A percentile compares a stretch with the other conserved stretches of the same genome.
phyloP scores from a whole-genome alignment of 92 coral and sea anemone species.

The Ricordea florida region DNA sequence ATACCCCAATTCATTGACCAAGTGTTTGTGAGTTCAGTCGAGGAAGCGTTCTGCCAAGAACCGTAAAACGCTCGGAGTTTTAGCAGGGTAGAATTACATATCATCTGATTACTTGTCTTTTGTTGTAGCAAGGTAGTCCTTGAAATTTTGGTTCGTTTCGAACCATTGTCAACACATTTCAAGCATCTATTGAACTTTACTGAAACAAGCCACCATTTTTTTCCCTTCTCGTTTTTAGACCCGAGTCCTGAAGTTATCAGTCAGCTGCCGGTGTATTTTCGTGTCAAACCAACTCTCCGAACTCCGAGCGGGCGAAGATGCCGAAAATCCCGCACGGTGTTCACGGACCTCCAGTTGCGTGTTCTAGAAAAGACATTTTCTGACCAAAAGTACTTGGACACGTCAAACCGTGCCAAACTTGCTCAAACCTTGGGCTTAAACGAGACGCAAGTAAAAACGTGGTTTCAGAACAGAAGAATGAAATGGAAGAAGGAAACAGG shows the following conservation, averaged over 20 bases:
- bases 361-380: constrained; percentile 94
- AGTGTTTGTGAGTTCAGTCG: neutral
- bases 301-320: constrained; percentile 98
- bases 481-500: constrained; percentile 93
- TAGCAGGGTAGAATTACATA: constrained; percentile 24
- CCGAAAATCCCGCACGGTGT: constrained; percentile 97
- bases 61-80: constrained; percentile 5
- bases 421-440: constrained; percentile 96
- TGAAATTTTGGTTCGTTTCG: constrained; percentile 25
- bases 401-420: constrained; percentile 93
- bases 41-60: constrained; percentile 29
- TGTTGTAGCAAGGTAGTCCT: constrained; percentile 34
- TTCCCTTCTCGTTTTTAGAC: constrained; percentile 37
- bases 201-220: neutral
- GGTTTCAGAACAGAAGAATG: constrained; percentile 99
- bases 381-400: constrained; percentile 94
- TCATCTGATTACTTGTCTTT: constrained; percentile 25
- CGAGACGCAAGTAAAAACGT: constrained; percentile 97
- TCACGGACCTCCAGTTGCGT: constrained; percentile 95
- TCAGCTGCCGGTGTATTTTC: constrained; percentile 93
- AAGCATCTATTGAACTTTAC: neutral
- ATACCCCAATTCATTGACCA: constrained; percentile 24
- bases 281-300: constrained; percentile 93
- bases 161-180: constrained; percentile 24
- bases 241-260: constrained; percentile 89